phyloP scores from a whole-genome alignment of 2,797 vertebrate genomes.

The Gouania willdenowi region DNA sequence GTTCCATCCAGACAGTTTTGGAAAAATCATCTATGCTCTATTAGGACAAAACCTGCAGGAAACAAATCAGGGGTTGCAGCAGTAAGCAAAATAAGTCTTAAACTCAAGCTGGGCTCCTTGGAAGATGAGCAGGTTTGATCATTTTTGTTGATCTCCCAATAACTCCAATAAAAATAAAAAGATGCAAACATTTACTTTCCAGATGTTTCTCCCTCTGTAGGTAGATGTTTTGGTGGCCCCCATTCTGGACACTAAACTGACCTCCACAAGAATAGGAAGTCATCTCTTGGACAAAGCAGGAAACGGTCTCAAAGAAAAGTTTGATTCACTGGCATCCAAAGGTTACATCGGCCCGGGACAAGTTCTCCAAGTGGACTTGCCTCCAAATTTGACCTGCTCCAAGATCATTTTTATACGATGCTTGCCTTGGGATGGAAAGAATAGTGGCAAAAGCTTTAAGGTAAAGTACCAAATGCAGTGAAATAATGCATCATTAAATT shows the following conservation, averaged over 20 bases:
- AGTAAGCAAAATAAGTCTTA: conserved; percentile 16
- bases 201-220: conserved; percentile 23
- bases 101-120: conserved; percentile 29
- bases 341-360: conserved; percentile 31
- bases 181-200: too few species aligned
- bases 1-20: fast-evolving
- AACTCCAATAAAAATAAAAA: not conserved
- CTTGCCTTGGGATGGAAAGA: conserved; percentile 43
- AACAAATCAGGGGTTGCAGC: fast-evolving
- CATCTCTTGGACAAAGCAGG: conserved; percentile 42
- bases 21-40: too few species aligned
- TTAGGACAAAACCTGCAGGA: too few species aligned
- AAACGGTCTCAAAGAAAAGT: conserved; percentile 19
- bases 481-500: too few species aligned
- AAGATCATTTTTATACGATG: conserved; percentile 65
- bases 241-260: conserved; percentile 36
- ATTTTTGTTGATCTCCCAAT: not conserved
- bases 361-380: conserved; percentile 45
- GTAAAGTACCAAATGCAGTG: too few species aligned
- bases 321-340: not conserved
- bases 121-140: conserved; percentile 31
- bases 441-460: conserved; percentile 28
- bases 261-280: conserved; percentile 39
- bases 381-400: conserved; percentile 37
- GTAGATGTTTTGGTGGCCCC: conserved; percentile 58